Base-by-base conservation (phyloP, 2,888 invertebrate species). In the Pheosia gnoma region DNA sequence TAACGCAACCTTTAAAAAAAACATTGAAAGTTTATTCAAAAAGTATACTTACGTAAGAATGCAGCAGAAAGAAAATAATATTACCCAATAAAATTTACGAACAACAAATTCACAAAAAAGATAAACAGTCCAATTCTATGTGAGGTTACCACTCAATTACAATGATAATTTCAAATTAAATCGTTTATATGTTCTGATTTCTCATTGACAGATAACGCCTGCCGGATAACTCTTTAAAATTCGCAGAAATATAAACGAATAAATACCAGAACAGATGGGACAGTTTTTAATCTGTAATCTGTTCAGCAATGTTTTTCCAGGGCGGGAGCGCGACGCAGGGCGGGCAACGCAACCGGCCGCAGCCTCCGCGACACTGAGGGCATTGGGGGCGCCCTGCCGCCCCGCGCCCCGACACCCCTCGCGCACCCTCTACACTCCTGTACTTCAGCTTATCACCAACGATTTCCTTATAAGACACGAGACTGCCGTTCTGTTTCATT, bases 331-430 rank as follows among this genome's bases (percentile, higher is more conserved):
- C 79, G 79, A 68, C 78, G 79, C 77, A 83, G 87, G 88, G 88
- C 90, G 89, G 87, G 84, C 90, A 88, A 86, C 85, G 76, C 77
- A 79, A 73, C 78, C 75, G 72, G 83, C 90, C 91, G 89, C 94
- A 93, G 94, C 93, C 91, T 94, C 93, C 93, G 90, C 89, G 88
- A 87, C 84, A 94, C 94, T 94, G 92, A 90, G 84, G 85, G 84
- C 78, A 70, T 59, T 60, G 61, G 70, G 75, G 77, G 68, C 74
- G 66, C 75, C 73, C 73, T 25, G 39, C 79, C 76, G 66, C 78
- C 25, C 25, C 74, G 72, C 72, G 58, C 73, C 70, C 72, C 73
- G 61, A 60, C 74, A 71, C 76, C 75, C 75, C 78, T 72, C 70
- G 62, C 75, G 69, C 78, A 77, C 78, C 74, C 75, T 84, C 70